Base-by-base conservation (phyloP, 2,797 vertebrate species). In the Myiotriccus ornatus region DNA sequence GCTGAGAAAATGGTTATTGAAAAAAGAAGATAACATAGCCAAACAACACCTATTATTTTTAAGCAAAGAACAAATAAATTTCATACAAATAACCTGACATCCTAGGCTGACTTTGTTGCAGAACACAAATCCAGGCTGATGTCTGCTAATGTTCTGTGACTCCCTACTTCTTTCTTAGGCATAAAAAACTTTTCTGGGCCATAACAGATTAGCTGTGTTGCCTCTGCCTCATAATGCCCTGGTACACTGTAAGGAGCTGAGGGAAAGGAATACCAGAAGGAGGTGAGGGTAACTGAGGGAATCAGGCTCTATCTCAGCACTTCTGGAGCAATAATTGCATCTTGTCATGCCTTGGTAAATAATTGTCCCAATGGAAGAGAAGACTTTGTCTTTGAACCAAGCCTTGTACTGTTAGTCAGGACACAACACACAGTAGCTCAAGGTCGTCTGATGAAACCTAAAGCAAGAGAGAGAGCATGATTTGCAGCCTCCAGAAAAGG, bases 281-380 rank as follows among this genome's bases (percentile, higher is more conserved):
- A 65, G 2, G 2, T 46, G 74, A 41, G 12, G 2, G 11, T 20
- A 14, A 6, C 1, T 62, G 74, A 67, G 12, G 14, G 14, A 68
- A 4, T 79, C 35, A 35, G 57, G 44, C 8, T 78, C 27, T 59
- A 9, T 43, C 28, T 52, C 28, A 15, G 20, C 56, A 49, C 30
- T 12, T 16, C 24, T 47, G 14, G 8, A 78, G 12, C 0, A 0
- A 13, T 27, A 52, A 19, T 10, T 75, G 9, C n/a, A 28, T 43
- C 21, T 59, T 87, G 22, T 12, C 3, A 5, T 34, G 17, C 8
- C 60, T 39, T 63, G 37, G 14, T 47, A 84, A 59, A 67, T 23
- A 43, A 23, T 9, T 47, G 24, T 32, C 28, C 18, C 12, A n/a
- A 10, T 39, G 41, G 35, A 89, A 65, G 35, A 75, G 7, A 71